Base-by-base conservation (phyloP, 2,888 invertebrate genomes). In the Eulithis testata region DNA sequence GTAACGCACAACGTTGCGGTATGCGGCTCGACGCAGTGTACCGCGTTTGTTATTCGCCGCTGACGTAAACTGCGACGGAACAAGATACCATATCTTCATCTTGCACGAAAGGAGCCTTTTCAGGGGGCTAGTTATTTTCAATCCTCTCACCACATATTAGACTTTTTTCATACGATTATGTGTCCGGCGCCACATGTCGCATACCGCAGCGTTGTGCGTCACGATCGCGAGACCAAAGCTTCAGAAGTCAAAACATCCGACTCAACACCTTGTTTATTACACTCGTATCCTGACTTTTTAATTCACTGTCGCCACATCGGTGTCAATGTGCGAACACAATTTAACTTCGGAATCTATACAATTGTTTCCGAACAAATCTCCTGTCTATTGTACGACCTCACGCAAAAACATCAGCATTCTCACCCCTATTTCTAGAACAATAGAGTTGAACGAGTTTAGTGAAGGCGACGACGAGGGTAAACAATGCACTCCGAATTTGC, bases 401-500 rank as follows among this genome's bases (percentile, higher is more conserved):
- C 70, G 63, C 45, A 55, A 63, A 70, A 60, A 51, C 52, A 45
- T 9, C 75, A 63, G 68, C 73, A 79, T 82, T 78, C 11, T 67
- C 53, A 54, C 11, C 63, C 49, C 27, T 67, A 64, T 67, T 27
- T 21, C 11, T 11, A 36, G 8, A 2, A 1, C 7, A 8, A 45
- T 45, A 63, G 53, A 49, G 63, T 58, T 14, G 14, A 67, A 60
- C 14, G 14, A 51, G 62, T 50, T 60, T 47, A 44, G 44, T 27
- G 14, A 81, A 78, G 77, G 81, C 76, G 78, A 68, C 76, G 78
- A 68, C 72, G 67, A 69, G 68, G 63, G 66, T 75, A 81, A 80
- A 86, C 86, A 86, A 86, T 86, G 80, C 83, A 80, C 76, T 74
- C 70, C 68, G 81, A 86, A 86, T 87, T 87, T 87, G 82, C 85